phyloP scores from a whole-genome alignment of 2,113 vertebrate species.

The Hiodon alosoides region DNA sequence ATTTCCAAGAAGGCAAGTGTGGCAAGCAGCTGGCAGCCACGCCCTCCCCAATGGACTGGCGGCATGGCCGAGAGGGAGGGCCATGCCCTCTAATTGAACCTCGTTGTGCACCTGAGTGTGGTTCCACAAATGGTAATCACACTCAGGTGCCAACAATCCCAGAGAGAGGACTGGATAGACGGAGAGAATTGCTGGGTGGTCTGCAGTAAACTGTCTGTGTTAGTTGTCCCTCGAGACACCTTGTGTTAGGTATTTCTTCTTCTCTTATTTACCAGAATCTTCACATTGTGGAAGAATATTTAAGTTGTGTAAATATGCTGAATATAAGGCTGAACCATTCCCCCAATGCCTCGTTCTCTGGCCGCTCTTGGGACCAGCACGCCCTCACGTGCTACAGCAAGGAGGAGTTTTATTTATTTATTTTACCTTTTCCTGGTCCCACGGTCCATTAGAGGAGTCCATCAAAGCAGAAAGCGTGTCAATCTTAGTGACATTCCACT shows the following conservation, averaged over 20 bases:
- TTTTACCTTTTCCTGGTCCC: slow-evolving; percentile 51
- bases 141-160: too few species aligned
- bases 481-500: slow-evolving; percentile 54
- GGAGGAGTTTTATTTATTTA: not conserved
- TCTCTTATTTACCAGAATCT: not conserved
- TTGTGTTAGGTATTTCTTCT: too few species aligned
- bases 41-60: too few species aligned
- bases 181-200: not conserved
- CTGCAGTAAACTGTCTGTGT: not conserved
- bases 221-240: too few species aligned
- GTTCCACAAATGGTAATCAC: too few species aligned
- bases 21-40: too few species aligned
- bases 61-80: too few species aligned
- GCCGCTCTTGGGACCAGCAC: not conserved
- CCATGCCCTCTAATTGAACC: too few species aligned
- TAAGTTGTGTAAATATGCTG: too few species aligned
- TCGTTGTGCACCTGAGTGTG: too few species aligned
- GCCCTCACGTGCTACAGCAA: not conserved
- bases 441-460: slow-evolving; percentile 41
- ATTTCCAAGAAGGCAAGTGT: too few species aligned
- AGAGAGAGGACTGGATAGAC: not conserved
- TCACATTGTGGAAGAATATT: too few species aligned
- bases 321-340: not conserved
- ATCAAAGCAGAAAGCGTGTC: slow-evolving; percentile 58
- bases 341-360: not conserved